These are phyloP conservation scores for Operophtera brumata DNA, from an alignment of 2,888 invertebrate species.

Conservation along the genomic window DNA sequence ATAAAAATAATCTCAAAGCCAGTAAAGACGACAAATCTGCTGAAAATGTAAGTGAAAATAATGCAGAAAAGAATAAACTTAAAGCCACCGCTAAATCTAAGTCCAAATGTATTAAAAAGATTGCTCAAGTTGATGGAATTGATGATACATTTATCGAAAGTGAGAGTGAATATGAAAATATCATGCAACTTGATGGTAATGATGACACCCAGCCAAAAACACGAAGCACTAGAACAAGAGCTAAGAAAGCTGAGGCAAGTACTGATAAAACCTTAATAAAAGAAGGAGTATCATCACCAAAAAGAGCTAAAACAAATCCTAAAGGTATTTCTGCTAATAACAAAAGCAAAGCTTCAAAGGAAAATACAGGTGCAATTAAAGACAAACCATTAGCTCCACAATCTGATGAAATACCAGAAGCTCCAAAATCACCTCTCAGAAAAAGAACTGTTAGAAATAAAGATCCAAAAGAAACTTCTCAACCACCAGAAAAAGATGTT, in stretches of 20 bases:
- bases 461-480: background rate
- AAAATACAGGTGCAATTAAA: background rate
- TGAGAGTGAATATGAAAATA: slow-evolving; percentile 46
- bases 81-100: slow-evolving; percentile 30
- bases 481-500: slow-evolving; percentile 20
- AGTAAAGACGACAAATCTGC: slow-evolving; percentile 15
- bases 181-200: slow-evolving; percentile 63
- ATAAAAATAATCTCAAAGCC: slow-evolving; percentile 10
- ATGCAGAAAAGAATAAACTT: slow-evolving; percentile 9
- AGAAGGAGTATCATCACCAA: slow-evolving; percentile 61
- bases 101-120: slow-evolving; percentile 45
- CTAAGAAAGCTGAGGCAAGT: slow-evolving; percentile 39
- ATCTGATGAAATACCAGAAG: slow-evolving; percentile 2
- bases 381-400: background rate
- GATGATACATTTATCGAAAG: slow-evolving; percentile 53
- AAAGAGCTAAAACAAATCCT: slow-evolving; percentile 44
- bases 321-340: background rate
- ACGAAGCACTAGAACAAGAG: slow-evolving; percentile 44
- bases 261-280: slow-evolving; percentile 28
- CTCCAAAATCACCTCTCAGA: slow-evolving; percentile 12
- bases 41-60: too few species aligned
- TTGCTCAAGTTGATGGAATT: slow-evolving; percentile 81
- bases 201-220: slow-evolving; percentile 50
- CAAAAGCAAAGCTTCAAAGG: slow-evolving; percentile 1
- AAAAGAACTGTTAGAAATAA: slow-evolving; percentile 8